Base-by-base conservation (phyloP, 1,140 invertebrate species). In the Delia radicum region DNA sequence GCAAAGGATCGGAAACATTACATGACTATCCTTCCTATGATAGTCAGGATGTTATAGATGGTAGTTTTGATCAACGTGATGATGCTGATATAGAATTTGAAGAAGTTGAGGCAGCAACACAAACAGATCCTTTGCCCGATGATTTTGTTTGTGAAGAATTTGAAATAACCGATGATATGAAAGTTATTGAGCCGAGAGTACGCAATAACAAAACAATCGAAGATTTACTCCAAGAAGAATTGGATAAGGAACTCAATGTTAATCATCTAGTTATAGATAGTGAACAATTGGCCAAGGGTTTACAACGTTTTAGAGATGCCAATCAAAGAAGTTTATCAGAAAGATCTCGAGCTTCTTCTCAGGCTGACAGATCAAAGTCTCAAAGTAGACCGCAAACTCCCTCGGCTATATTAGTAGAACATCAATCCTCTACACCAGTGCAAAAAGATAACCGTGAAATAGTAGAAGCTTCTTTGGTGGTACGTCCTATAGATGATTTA, bases 41-140 rank as follows among this genome's bases (percentile, higher is more conserved):
- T 46, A 55, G 48, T 55, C 62, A 65, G 10, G 83, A 85, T 65
- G 83, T 82, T 76, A 71, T 81, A 82, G 79, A 78, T 86, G 80
- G 80, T 46, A 28, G 78, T 31, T 76, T 42, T 3, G 33, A 62
- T 67, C 21, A 75, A 26, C 33, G 62, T 2, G 63, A 48, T 26
- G 62, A 69, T 18, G 33, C 65, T 0, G 77, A 65, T 10, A 29
- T 55, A 27, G 18, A 74, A 28, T 28, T 29, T 0, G 67, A 73
- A 72, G 92, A 94, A 86, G 90, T 91, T 24, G 92, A 92, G 79
- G 90, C 93, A 2, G 93, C 92, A 0, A 94, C 93, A 0, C 94
- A 95, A 86, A 95, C 94, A 0, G 94, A 95, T 86, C 92, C 93
- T 0, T 80, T 94, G 24, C 92, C 93, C 0, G 93, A 94, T 81